Percentiles rank a stretch among this genome's conserved stretches.
Evolutionary conservation across 2,888 invertebrate species (phyloP).

Genomic region (Isotomurus palustris): DNA sequence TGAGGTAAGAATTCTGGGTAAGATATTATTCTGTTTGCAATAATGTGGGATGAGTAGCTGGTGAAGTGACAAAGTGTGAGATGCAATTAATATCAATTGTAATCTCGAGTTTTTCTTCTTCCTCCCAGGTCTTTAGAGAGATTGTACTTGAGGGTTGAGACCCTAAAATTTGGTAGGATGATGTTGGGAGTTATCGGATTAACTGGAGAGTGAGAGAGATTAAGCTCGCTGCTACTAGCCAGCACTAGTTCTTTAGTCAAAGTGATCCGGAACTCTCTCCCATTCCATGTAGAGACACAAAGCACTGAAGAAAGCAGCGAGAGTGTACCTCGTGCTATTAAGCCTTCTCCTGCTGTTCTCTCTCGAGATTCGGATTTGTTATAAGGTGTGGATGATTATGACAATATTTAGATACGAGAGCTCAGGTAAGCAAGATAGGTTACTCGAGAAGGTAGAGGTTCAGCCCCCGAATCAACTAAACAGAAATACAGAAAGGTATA

Average conservation of each 20-base stretch:
- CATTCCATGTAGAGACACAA: too few relatives aligned
- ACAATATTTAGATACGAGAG: background rate
- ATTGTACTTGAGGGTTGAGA: constrained; percentile 20
- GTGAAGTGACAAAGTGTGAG: too few relatives aligned
- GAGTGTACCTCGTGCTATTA: too few relatives aligned
- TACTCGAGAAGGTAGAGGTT: background rate
- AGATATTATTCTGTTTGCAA: too few relatives aligned
- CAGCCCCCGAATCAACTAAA: background rate
- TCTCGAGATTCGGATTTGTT: constrained; percentile 4
- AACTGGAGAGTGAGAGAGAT: constrained; percentile 19
- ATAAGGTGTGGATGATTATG: constrained; percentile 6
- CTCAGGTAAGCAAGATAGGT: background rate
- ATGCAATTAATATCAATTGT: constrained; percentile 11
- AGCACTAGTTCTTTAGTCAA: constrained; percentile 11
- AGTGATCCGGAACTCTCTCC: too few relatives aligned
- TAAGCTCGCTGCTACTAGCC: constrained; percentile 10
- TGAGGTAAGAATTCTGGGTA: too few relatives aligned
- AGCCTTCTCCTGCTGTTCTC: too few relatives aligned
- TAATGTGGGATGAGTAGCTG: constrained; percentile 2
- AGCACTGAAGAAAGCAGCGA: too few relatives aligned
- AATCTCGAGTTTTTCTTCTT: constrained; percentile 17
- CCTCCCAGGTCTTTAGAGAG: too few relatives aligned
- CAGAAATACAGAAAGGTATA: background rate
- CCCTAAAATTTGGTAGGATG: too few relatives aligned
- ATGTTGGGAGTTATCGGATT: constrained; percentile 25